phyloP scores from a whole-genome alignment of 2,888 invertebrate species.

The Apomyelois bistriatella region DNA sequence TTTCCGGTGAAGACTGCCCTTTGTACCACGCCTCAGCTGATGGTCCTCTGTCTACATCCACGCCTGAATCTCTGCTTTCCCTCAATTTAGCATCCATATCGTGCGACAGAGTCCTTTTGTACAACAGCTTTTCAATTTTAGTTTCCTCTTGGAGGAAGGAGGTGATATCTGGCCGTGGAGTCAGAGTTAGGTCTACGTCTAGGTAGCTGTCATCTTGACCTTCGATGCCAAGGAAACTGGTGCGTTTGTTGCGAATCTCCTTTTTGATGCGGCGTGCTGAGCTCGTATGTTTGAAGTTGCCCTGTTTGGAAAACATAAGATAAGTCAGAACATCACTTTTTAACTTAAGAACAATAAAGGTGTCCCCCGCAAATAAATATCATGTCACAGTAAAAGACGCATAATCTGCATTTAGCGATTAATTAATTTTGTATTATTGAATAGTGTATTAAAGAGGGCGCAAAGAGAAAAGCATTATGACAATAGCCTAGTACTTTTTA shows the following conservation, averaged over 20 bases:
- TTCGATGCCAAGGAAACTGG: slow-evolving; percentile 92
- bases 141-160: slow-evolving; percentile 89
- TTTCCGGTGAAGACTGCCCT: slow-evolving; percentile 68
- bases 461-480: too few species aligned
- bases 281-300: slow-evolving; percentile 86
- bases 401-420: too few species aligned
- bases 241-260: slow-evolving; percentile 90
- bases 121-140: slow-evolving; percentile 87
- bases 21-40: slow-evolving; percentile 81
- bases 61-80: slow-evolving; percentile 89
- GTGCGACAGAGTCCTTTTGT: slow-evolving; percentile 85
- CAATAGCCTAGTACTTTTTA: too few species aligned
- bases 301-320: slow-evolving; percentile 37
- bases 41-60: slow-evolving; percentile 82
- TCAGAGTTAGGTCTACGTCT: slow-evolving; percentile 83
- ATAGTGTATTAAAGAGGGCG: too few species aligned
- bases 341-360: too few species aligned
- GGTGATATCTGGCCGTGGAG: slow-evolving; percentile 89
- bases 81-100: slow-evolving; percentile 83
- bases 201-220: slow-evolving; percentile 85
- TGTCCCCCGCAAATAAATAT: too few species aligned
- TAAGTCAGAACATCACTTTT: too few species aligned
- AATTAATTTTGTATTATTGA: too few species aligned
- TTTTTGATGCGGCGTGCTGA: slow-evolving; percentile 92
- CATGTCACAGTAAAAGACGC: too few species aligned